Conservation (phyloP, 1,140 invertebrate species). For the Drosophila littoralis region DNA sequence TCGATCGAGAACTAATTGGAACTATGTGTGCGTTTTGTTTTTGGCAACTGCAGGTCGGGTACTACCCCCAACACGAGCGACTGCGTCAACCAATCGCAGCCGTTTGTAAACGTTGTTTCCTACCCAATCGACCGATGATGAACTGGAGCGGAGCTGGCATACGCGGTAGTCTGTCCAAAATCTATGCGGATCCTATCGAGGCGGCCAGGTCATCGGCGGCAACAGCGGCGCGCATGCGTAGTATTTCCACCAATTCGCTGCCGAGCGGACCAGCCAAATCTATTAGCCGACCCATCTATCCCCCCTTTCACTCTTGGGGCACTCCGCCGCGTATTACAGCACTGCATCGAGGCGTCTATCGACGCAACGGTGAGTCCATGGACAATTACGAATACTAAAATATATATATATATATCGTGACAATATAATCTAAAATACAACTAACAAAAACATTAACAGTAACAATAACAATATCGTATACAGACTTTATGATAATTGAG, state of each 20-base stretch:
- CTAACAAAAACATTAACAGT: constrained; percentile 35
- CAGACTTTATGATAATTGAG: constrained; percentile 4
- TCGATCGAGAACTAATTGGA: constrained; percentile 36
- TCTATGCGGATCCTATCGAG: constrained; percentile 40
- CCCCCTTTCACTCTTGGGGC: constrained; percentile 76
- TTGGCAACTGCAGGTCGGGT: constrained; percentile 74
- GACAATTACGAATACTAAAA: constrained; percentile 75
- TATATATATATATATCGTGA: constrained; percentile 38
- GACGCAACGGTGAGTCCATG: constrained; percentile 69
- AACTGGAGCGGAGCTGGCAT: constrained; percentile 79
- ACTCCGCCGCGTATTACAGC: constrained; percentile 84
- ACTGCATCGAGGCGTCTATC: constrained; percentile 78
- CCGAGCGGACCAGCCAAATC: constrained; percentile 43
- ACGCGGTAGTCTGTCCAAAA: constrained; percentile 71
- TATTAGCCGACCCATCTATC: constrained; percentile 31
- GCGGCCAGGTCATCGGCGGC: constrained; percentile 19
- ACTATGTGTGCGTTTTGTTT: neutral
- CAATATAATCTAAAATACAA: constrained; percentile 49
- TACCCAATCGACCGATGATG: constrained; percentile 77
- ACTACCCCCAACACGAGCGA: constrained; percentile 84
- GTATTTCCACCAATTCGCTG: constrained; percentile 63
- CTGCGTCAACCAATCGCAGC: constrained; percentile 84
- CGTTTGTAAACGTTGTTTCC: constrained; percentile 84
- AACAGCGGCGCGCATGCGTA: constrained; percentile 33
- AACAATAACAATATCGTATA: constrained; percentile 28